Base-by-base conservation (phyloP, 2,888 invertebrate genomes). In the Drosophila anceps region DNA sequence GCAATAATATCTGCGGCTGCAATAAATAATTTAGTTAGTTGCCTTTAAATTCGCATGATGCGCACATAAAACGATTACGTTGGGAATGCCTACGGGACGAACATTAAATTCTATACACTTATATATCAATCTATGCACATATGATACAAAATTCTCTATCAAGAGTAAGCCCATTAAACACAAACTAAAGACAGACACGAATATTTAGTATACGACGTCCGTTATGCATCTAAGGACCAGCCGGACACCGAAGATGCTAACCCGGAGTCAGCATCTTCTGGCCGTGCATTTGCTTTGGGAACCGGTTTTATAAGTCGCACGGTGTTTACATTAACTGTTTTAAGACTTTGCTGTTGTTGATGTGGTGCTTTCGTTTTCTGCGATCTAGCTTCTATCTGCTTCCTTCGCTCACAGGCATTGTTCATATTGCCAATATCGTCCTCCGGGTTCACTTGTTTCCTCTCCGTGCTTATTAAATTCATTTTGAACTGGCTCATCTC, bases 381-480 rank as follows among this genome's bases (percentile, higher is more conserved):
- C 0, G 53, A 10, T 6, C 10, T 24, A 9, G 15, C 10, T 24
- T 18, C 5, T 37, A 29, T 13, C n/a, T 13, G 13, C 2, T 29
- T 58, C 29, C 43, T 61, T 12, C 29, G 39, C 24, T 6, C 27
- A 2, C 20, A 13, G 12, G 44, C 41, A 37, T 39, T 41, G 1
- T 65, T 62, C 18, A 84, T 60, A 72, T 86, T 83, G n/a, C 91
- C 92, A 62, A 92, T 88, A 37, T 92, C 91, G 66, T 93, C 92
- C 63, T 93, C 92, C 1, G 91, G 85, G 18, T 92, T 84, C 4
- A 93, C 68, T 35, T 86, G 77, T 58, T 88, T 86, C 2, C 90
- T 82, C 55, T 87, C 79, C 8, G 83, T 86, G 60, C 82, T 90
- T 5, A 90, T 24, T 0, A 93, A 61, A 18, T 82, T 75, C 33